Conservation (phyloP, 2,888 invertebrate species). For the Polymixis flavicincta region DNA sequence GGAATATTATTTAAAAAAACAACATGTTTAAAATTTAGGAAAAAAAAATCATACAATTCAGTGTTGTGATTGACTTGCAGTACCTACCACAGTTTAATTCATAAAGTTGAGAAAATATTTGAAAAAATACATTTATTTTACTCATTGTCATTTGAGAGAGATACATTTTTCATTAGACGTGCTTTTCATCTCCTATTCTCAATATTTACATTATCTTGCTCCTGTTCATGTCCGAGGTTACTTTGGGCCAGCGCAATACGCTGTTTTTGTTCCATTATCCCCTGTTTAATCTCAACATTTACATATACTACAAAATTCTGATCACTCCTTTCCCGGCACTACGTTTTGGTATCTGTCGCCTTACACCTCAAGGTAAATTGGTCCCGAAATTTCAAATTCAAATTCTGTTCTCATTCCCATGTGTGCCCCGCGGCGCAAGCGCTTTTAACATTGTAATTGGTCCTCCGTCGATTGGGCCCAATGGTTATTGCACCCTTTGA, state of each 20-base stretch:
- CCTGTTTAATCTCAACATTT: background rate
- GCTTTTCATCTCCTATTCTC: too few relatives aligned
- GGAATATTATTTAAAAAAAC: background rate
- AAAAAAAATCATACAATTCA: background rate
- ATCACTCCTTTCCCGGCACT: constrained; percentile 82
- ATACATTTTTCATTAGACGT: too few relatives aligned
- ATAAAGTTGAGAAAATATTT: background rate
- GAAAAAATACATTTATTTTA: too few relatives aligned
- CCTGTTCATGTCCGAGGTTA: too few relatives aligned
- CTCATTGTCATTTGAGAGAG: too few relatives aligned
- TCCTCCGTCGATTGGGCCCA: constrained; percentile 81
- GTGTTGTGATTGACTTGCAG: background rate
- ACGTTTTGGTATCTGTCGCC: constrained; percentile 86
- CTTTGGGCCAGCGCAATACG: too few relatives aligned
- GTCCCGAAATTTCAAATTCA: constrained; percentile 89
- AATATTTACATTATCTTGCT: too few relatives aligned
- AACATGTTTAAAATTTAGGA: background rate
- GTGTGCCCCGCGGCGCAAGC: constrained; percentile 82
- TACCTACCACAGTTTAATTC: too few relatives aligned
- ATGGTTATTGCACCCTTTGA: constrained; percentile 83
- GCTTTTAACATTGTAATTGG: constrained; percentile 88
- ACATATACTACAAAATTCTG: constrained; percentile 75
- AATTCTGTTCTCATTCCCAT: constrained; percentile 86
- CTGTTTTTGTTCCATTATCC: too few relatives aligned
- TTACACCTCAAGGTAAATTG: constrained; percentile 88